These are phyloP conservation scores for Lycocorax pyrrhopterus DNA, from an alignment of 2,113 vertebrate genomes.

Conservation along the genomic window DNA sequence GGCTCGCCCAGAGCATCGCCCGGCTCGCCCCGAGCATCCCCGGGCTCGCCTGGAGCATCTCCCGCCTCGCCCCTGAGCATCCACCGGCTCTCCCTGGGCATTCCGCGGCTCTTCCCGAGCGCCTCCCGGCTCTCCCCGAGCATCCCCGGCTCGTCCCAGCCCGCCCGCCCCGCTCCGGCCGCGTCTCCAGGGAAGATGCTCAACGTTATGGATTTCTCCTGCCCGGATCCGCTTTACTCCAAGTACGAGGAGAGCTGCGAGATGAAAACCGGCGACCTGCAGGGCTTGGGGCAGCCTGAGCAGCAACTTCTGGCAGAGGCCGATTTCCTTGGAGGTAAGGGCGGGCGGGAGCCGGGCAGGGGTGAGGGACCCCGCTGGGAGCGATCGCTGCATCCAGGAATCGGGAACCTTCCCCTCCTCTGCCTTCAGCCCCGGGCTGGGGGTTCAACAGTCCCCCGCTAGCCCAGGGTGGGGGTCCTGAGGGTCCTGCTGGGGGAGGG, in stretches of 20 bases:
- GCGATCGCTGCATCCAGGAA: neutral
- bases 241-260: slow-evolving; percentile 84
- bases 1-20: neutral
- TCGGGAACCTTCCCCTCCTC: neutral
- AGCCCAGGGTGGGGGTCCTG: neutral
- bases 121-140: neutral
- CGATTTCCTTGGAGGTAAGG: slow-evolving; percentile 83
- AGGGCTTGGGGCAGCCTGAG: slow-evolving; percentile 59
- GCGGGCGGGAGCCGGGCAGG: neutral
- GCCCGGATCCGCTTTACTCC: slow-evolving; percentile 85
- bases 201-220: slow-evolving; percentile 90
- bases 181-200: slow-evolving; percentile 78
- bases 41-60: fast-evolving
- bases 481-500: neutral
- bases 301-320: slow-evolving; percentile 76
- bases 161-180: neutral
- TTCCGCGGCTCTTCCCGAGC: neutral
- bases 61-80: neutral
- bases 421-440: neutral
- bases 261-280: slow-evolving; percentile 64
- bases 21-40: neutral
- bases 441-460: fast-evolving
- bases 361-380: neutral
- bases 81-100: neutral
- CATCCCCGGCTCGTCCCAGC: neutral